Conservation (phyloP, 2,113 vertebrate species). For the Chaetura pelagica region DNA sequence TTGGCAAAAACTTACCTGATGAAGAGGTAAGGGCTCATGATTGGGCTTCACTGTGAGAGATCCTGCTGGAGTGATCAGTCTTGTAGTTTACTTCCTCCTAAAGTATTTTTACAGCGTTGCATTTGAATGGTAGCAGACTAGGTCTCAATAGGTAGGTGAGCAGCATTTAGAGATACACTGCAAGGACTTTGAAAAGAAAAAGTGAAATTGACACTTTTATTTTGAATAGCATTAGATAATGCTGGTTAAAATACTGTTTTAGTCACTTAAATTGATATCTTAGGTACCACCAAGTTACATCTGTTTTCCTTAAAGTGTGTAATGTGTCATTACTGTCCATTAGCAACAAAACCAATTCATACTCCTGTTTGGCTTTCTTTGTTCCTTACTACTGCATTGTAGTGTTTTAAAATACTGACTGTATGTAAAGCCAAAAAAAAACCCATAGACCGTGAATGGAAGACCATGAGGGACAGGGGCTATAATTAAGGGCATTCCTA, state of each 20-base stretch:
- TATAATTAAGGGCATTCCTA: background rate
- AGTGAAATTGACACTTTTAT: background rate
- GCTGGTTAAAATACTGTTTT: background rate
- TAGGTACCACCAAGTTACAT: background rate
- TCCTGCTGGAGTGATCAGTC: background rate
- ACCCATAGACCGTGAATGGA: background rate
- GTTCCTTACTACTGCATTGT: background rate
- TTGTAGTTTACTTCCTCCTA: background rate
- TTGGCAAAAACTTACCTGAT: conserved; percentile 81
- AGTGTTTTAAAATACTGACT: background rate
- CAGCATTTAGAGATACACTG: background rate
- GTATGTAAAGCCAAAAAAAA: background rate
- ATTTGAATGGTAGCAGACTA: background rate
- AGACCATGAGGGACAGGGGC: no score
- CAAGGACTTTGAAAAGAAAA: background rate
- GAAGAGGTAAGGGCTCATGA: conserved; percentile 80
- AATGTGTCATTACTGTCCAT: background rate
- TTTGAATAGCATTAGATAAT: background rate
- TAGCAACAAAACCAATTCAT: background rate
- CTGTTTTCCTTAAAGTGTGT: background rate
- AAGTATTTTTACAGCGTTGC: background rate
- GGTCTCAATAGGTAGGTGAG: background rate
- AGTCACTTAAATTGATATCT: background rate
- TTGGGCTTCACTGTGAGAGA: background rate
- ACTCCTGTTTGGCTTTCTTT: background rate